Evolutionary conservation across 2,113 vertebrate species (phyloP).

Genomic region (Triplophysa rosa): DNA sequence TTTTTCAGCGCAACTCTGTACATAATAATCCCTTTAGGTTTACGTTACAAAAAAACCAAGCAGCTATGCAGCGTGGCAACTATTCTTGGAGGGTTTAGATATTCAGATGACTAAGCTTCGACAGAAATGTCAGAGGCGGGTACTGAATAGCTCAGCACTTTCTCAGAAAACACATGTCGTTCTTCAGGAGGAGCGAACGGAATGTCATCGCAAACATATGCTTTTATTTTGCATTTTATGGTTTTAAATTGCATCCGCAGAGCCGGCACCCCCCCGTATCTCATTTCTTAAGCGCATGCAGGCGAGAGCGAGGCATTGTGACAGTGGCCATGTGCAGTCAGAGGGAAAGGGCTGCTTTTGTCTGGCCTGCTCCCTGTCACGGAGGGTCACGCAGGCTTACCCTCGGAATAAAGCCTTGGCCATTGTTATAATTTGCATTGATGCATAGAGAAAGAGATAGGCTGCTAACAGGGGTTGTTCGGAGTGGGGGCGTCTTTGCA

Average conservation of each 20-base stretch:
- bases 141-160: conserved; percentile 38
- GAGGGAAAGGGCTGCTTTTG: conserved; percentile 72
- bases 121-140: conserved; percentile 37
- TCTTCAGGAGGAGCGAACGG: conserved; percentile 13
- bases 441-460: conserved; percentile 73
- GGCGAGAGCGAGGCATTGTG: conserved; percentile 52
- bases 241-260: conserved; percentile 45
- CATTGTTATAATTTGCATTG: conserved; percentile 80
- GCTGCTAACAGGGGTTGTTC: conserved; percentile 61
- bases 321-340: conserved; percentile 69
- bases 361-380: conserved; percentile 69
- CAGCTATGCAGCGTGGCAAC: not conserved
- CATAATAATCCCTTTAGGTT: not conserved
- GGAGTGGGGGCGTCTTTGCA: conserved; percentile 66
- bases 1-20: too few species aligned
- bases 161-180: conserved; percentile 13
- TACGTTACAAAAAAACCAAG: not conserved
- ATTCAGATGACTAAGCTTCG: conserved; percentile 40
- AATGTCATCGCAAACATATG: conserved; percentile 45
- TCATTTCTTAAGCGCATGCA: conserved; percentile 48
- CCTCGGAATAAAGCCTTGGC: conserved; percentile 71
- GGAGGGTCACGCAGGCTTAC: conserved; percentile 78
- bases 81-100: not conserved
- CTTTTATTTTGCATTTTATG: conserved; percentile 54
- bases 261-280: conserved; percentile 17